phyloP scores from a whole-genome alignment of 2,888 invertebrate species.

The Nezara viridula region DNA sequence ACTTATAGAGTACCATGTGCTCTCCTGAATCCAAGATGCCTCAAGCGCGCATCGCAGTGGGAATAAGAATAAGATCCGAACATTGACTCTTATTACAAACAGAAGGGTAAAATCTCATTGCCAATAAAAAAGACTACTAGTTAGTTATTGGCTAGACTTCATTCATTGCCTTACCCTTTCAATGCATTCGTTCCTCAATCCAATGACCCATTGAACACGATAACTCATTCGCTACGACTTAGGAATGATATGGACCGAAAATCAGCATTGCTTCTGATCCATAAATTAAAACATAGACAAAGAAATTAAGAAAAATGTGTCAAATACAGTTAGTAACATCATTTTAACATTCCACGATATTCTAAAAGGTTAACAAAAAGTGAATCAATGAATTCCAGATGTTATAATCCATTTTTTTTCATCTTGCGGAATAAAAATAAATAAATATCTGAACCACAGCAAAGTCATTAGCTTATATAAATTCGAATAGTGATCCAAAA shows the following conservation, averaged over 20 bases:
- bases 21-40: neutral
- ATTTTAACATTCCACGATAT: too few species aligned
- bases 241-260: slow-evolving; percentile 7
- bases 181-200: slow-evolving; percentile 45
- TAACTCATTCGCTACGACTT: neutral
- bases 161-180: slow-evolving; percentile 43
- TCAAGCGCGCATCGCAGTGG: neutral
- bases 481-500: too few species aligned
- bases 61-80: neutral
- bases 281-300: neutral
- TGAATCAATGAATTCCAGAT: too few species aligned
- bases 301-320: neutral
- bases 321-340: too few species aligned
- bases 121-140: slow-evolving; percentile 4
- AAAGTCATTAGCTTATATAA: too few species aligned
- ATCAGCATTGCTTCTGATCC: neutral
- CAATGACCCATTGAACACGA: slow-evolving; percentile 21
- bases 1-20: too few species aligned
- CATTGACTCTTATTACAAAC: neutral
- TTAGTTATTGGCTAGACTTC: slow-evolving; percentile 24
- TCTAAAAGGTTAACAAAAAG: too few species aligned
- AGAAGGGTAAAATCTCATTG: slow-evolving; percentile 21
- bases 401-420: too few species aligned
- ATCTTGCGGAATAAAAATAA: too few species aligned
- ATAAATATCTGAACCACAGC: too few species aligned